Conservation (phyloP, 2,888 invertebrate genomes). For the Oscheius sp. region DNA sequence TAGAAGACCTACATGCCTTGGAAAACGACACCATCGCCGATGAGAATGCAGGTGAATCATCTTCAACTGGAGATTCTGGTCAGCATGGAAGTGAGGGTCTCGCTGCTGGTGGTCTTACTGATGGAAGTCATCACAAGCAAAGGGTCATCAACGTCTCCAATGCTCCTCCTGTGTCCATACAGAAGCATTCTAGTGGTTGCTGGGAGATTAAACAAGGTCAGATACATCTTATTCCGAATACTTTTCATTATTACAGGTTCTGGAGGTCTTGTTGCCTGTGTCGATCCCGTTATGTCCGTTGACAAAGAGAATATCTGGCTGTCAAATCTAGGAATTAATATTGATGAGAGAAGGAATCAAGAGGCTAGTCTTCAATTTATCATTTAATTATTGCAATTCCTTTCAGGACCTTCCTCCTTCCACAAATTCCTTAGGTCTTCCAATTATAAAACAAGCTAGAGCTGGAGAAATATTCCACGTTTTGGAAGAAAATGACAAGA, state of each 20-base stretch:
- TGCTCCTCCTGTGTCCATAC: slow-evolving; percentile 68
- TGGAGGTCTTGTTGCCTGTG: slow-evolving; percentile 69
- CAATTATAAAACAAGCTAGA: slow-evolving; percentile 62
- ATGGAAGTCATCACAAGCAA: slow-evolving; percentile 57
- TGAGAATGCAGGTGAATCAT: slow-evolving; percentile 35
- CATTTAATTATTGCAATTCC: background rate
- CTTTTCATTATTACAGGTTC: slow-evolving; percentile 46
- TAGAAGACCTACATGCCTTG: slow-evolving; percentile 53
- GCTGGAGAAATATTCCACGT: slow-evolving; percentile 68
- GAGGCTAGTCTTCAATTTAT: background rate
- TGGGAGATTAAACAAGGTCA: slow-evolving; percentile 68
- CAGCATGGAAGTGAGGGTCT: slow-evolving; percentile 11
- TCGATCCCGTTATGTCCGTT: slow-evolving; percentile 67
- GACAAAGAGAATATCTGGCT: slow-evolving; percentile 67
- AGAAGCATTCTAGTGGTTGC: slow-evolving; percentile 54
- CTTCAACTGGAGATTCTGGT: background rate
- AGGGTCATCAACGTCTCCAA: slow-evolving; percentile 70
- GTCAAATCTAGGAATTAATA: slow-evolving; percentile 61
- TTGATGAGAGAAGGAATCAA: slow-evolving; percentile 46
- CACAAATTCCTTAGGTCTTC: slow-evolving; percentile 65
- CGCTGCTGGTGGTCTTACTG: slow-evolving; percentile 25
- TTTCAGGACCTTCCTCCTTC: slow-evolving; percentile 54
- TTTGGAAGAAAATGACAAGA: slow-evolving; percentile 60
- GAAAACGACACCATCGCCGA: slow-evolving; percentile 53
- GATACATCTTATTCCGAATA: background rate